Evolutionary conservation across 2,888 invertebrate genomes (phyloP).

Genomic region (Tenthredo distinguenda): DNA sequence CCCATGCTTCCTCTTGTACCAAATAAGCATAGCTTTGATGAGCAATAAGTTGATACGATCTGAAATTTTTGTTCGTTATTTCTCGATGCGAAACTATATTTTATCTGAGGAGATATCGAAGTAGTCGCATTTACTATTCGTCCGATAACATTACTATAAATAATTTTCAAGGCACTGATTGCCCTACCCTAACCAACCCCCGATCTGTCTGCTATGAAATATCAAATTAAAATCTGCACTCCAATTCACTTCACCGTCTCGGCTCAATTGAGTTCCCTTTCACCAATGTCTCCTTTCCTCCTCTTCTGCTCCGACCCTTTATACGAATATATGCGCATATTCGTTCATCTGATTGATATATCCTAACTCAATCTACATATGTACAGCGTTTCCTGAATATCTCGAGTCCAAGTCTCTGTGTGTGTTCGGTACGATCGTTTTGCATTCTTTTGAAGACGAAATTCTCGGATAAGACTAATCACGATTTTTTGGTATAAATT

Average conservation of each 20-base stretch:
- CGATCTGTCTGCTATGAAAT: constrained; percentile 9
- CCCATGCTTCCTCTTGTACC: not conserved
- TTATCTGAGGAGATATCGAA: not conserved
- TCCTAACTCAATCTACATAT: not conserved
- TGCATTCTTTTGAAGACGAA: not conserved
- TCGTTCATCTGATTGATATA: constrained; percentile 7
- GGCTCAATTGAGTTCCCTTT: not conserved
- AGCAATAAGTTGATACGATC: not conserved
- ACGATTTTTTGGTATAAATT: not conserved
- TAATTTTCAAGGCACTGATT: constrained; percentile 2
- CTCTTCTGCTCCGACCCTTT: not conserved
- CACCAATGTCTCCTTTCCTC: not conserved
- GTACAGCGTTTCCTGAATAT: not conserved
- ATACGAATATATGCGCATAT: not conserved
- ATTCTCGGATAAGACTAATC: not conserved
- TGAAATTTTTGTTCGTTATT: not conserved
- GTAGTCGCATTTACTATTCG: not conserved
- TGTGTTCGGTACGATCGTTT: not conserved
- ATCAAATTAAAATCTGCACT: constrained; percentile 17
- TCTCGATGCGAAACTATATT: not conserved
- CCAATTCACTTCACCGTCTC: not conserved
- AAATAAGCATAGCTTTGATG: too few relatives aligned
- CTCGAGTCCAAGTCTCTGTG: not conserved
- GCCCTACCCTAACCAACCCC: not conserved
- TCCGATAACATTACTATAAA: not conserved